Evolutionary conservation across 2,797 vertebrate species (phyloP).

Genomic region (Limosa lapponica): DNA sequence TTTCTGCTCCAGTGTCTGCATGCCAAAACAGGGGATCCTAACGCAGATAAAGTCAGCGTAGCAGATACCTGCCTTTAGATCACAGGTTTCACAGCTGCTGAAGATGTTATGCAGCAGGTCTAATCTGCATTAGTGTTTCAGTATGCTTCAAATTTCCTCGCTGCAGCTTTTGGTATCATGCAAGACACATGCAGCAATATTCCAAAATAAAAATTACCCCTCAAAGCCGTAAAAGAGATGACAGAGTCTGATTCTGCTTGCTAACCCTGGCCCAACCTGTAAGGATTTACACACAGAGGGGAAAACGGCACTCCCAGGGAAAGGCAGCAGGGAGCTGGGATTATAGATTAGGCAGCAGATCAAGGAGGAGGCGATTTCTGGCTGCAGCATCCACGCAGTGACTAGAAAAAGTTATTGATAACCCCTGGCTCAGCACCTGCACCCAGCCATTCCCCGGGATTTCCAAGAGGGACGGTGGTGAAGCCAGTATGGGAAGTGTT

Average conservation of each 20-base stretch:
- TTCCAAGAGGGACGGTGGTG: accelerated
- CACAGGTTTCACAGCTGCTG: slow-evolving; percentile 19
- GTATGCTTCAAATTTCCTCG: background rate
- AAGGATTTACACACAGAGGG: background rate
- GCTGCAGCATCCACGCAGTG: background rate
- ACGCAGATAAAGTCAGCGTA: background rate
- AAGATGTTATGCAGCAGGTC: background rate
- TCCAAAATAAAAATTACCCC: background rate
- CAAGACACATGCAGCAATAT: background rate
- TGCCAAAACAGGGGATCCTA: background rate
- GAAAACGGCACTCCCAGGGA: background rate
- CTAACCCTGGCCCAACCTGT: background rate
- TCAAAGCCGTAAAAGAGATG: background rate
- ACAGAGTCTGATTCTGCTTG: background rate
- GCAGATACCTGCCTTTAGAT: slow-evolving; percentile 4
- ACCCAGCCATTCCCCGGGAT: background rate
- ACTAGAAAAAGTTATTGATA: background rate
- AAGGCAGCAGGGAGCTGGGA: background rate
- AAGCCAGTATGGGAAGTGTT: accelerated
- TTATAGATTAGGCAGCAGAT: background rate
- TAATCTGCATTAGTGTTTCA: slow-evolving; percentile 6
- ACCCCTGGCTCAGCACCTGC: background rate
- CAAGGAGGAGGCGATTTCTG: accelerated
- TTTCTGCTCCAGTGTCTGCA: background rate
- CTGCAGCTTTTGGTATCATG: background rate